Evolutionary conservation across 1,140 invertebrate genomes (phyloP).

Genomic region (Kradibia gibbosae): DNA sequence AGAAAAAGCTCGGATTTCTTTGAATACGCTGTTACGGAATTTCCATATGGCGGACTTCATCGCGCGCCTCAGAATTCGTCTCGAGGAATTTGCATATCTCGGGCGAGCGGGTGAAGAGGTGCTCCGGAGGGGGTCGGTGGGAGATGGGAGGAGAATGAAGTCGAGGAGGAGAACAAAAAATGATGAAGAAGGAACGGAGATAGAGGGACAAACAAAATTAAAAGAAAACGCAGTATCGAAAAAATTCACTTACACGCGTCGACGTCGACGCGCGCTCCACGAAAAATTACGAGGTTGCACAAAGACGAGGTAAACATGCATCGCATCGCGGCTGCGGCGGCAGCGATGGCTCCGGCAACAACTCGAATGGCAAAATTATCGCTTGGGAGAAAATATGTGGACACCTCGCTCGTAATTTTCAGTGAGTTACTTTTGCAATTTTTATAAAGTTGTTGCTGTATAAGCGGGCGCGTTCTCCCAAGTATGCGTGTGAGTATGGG

Average conservation of each 20-base stretch:
- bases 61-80: constrained; percentile 1
- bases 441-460: constrained; percentile 26
- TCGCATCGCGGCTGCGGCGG: neutral
- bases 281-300: constrained; percentile 40
- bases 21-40: neutral
- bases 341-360: constrained; percentile 5
- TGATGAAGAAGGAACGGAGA: neutral
- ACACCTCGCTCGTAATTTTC: constrained; percentile 24
- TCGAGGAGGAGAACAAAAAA: neutral
- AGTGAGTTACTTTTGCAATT: constrained; percentile 45
- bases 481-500: neutral
- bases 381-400: constrained; percentile 16
- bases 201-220: constrained; percentile 9
- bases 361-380: constrained; percentile 22
- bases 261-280: neutral
- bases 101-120: neutral
- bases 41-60: constrained; percentile 24
- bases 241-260: constrained; percentile 28
- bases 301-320: constrained; percentile 25
- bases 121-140: neutral
- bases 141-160: neutral
- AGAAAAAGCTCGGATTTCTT: neutral
- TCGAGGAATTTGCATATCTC: constrained; percentile 16
- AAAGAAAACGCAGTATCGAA: constrained; percentile 4
- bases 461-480: neutral